Percentiles rank a stretch among this genome's conserved stretches.
phyloP scores from a whole-genome alignment of 2,797 vertebrate species.

The Gymnodraco acuticeps region DNA sequence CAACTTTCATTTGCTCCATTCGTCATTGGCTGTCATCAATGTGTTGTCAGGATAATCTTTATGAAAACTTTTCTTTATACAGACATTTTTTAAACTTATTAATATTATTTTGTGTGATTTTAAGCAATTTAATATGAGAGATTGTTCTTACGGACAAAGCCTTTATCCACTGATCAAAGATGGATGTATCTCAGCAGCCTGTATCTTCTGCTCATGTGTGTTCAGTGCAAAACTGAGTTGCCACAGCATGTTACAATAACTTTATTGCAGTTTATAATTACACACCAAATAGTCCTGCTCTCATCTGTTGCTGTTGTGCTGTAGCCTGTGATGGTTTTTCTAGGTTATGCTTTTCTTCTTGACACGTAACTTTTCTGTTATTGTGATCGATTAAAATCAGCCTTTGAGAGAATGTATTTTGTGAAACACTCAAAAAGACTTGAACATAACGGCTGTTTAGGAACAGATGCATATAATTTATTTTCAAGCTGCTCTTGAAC shows the following conservation, averaged over 20 bases:
- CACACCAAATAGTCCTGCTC: constrained; percentile 34
- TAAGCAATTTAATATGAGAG: constrained; percentile 85
- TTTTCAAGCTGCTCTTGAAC: constrained; percentile 82
- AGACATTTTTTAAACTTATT: constrained; percentile 13
- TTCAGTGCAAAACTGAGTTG: constrained; percentile 50
- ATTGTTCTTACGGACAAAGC: constrained; percentile 75
- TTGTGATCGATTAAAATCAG: constrained; percentile 71
- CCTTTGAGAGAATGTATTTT: constrained; percentile 86
- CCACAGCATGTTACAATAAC: constrained; percentile 71
- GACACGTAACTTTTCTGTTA: constrained; percentile 44
- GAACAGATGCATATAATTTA: constrained; percentile 83
- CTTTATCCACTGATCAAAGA: constrained; percentile 72
- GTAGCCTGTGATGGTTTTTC: constrained; percentile 30
- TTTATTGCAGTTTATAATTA: constrained; percentile 43
- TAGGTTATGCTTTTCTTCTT: constrained; percentile 29
- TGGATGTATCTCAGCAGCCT: constrained; percentile 74
- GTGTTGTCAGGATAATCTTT: constrained; percentile 35
- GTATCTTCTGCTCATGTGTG: constrained; percentile 69
- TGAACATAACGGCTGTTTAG: constrained; percentile 78
- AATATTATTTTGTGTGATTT: constrained; percentile 38
- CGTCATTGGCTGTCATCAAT: constrained; percentile 20
- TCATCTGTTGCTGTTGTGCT: constrained; percentile 40
- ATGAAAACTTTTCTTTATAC: constrained; percentile 28
- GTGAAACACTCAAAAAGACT: constrained; percentile 84
- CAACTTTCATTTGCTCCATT: constrained; percentile 24